Evolutionary conservation across 1,140 invertebrate species (phyloP), one percentile per base, ranked within the genome.

Genomic region (Cheumatopsyche charites): DNA sequence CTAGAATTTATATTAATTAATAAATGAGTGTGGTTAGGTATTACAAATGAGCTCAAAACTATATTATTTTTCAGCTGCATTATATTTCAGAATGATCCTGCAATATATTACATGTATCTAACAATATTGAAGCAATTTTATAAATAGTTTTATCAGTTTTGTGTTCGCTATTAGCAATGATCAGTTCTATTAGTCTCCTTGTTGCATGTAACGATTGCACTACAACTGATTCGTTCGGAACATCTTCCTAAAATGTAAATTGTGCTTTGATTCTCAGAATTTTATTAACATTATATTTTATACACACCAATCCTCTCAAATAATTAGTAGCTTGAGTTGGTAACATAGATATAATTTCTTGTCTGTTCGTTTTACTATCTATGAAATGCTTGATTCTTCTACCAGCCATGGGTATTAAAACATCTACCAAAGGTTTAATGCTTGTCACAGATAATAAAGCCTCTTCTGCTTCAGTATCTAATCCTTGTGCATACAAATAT

Each of bases 391-490:
- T 87, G n/a, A 93, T 78, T 74, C 92, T 82, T 77, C 89, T 86
- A n/a, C 90, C 92, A 26, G 88, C 90, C 43, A 94, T 86, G 5
- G 87, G 83, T 1, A 94, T 79, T 45, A 95, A 81, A 77, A 89
- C 85, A 15, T 84, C 80, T 12, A 90, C 90, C 49, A 95, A 80
- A 21, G 85, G 80, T 76, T 87, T 85, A 45, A 84, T 85, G 73
- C 93, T 87, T 73, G 86, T 88, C 1, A 94, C 87, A 42, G 89
- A 83, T 9, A 85, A 78, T 42, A 91, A 78, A 75, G 94, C 88
- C 80, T 92, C 90, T 80, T 92, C 87, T 21, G 91, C 94, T 36
- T 92, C 79, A 41, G 84, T 85, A 86, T 96, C 93, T 77, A 90
- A 90, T 45, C 92, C 92, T 78, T 88, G 87, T 0, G 87, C 86